These are phyloP conservation scores for Cancer borealis DNA, from an alignment of 2,888 invertebrate genomes.

Conservation along the genomic window DNA sequence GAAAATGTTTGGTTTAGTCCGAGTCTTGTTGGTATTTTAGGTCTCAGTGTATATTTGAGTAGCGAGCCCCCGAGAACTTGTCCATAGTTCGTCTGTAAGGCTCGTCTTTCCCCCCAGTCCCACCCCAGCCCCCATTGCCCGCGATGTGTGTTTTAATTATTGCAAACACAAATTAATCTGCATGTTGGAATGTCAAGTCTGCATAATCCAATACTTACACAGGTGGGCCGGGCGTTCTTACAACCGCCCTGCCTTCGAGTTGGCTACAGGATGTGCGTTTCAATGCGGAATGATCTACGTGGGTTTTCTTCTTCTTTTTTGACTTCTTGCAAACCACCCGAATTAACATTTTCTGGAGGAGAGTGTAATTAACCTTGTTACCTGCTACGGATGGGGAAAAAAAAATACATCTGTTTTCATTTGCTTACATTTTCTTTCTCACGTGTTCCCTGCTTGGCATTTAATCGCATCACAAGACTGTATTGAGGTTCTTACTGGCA, in stretches of 20 bases:
- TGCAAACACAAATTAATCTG: conserved; percentile 52
- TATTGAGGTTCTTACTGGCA: not conserved
- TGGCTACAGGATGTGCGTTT: conserved; percentile 6
- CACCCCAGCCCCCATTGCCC: not conserved
- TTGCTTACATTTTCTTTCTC: not conserved
- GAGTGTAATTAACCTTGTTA: conserved; percentile 44
- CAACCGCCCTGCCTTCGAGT: not conserved
- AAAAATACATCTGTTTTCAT: not conserved
- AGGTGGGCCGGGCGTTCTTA: not conserved
- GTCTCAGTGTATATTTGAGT: conserved; percentile 49
- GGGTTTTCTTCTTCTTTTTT: not conserved
- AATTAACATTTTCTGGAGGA: conserved; percentile 28
- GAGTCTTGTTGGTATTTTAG: conserved; percentile 57
- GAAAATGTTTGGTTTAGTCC: conserved; percentile 69
- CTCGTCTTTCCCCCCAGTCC: not conserved
- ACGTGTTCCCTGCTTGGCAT: not conserved
- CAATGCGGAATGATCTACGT: too few species aligned
- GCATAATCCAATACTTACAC: conserved; percentile 34
- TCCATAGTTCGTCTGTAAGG: not conserved
- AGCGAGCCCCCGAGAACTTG: not conserved
- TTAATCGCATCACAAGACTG: conserved; percentile 33
- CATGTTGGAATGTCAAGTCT: conserved; percentile 46
- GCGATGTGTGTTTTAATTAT: conserved; percentile 53
- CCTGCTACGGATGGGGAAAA: conserved; percentile 46
- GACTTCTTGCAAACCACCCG: not conserved